Evolutionary conservation across 1,140 invertebrate species (phyloP).

Genomic region (Drosophila triauraria): DNA sequence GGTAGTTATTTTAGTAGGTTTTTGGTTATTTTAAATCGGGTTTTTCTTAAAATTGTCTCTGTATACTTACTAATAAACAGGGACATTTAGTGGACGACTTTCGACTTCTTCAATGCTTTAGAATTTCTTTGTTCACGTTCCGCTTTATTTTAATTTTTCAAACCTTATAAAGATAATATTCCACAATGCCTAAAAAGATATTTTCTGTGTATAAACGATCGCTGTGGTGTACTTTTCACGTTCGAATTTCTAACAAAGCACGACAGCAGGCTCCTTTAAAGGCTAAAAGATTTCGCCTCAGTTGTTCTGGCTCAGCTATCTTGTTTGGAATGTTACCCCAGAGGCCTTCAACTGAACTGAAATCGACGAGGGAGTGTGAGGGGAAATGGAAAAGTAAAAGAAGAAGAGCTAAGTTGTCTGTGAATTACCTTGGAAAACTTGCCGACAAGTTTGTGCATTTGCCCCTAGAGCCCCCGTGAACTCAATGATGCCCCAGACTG

Average conservation of each 20-base stretch:
- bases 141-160: no score
- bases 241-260: slow-evolving; percentile 25
- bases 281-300: slow-evolving; percentile 62
- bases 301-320: slow-evolving; percentile 65
- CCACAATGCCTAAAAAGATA: background rate
- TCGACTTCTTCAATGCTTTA: no score
- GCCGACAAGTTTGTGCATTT: slow-evolving; percentile 70
- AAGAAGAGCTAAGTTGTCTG: slow-evolving; percentile 54
- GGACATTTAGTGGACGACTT: no score
- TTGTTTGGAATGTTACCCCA: slow-evolving; percentile 65
- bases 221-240: background rate
- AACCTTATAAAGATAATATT: no score
- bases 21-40: no score
- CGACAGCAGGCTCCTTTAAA: slow-evolving; percentile 27
- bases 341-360: slow-evolving; percentile 57
- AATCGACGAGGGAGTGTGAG: slow-evolving; percentile 27
- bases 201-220: slow-evolving; percentile 2
- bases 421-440: slow-evolving; percentile 70
- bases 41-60: no score
- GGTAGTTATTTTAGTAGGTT: no score
- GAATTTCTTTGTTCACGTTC: no score
- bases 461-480: slow-evolving; percentile 20
- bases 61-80: no score
- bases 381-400: slow-evolving; percentile 19
- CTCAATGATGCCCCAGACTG: slow-evolving; percentile 15